Evolutionary conservation across 2,113 vertebrate genomes (phyloP).

Genomic region (Neodon shergylaensis): DNA sequence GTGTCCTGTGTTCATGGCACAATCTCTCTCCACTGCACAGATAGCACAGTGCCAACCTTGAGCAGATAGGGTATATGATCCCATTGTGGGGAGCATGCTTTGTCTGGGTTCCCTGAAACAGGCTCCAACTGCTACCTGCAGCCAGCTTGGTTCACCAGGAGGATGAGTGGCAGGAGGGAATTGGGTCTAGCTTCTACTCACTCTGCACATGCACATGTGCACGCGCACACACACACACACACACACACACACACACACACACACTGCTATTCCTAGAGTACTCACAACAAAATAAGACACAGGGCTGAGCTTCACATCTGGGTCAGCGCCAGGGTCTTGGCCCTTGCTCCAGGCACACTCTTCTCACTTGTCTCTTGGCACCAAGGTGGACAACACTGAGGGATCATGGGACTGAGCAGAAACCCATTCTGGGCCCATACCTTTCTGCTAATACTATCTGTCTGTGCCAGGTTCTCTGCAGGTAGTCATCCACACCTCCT

Average conservation of each 20-base stretch:
- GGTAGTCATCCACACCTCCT: not conserved
- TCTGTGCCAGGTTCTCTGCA: not conserved
- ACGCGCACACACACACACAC: not conserved
- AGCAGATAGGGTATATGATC: not conserved
- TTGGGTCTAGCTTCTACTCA: not conserved
- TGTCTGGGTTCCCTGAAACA: constrained; percentile 36
- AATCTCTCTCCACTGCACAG: not conserved
- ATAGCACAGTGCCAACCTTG: not conserved
- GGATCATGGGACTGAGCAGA: not conserved
- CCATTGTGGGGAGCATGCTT: not conserved
- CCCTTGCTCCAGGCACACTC: not conserved
- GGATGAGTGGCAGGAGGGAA: constrained; percentile 17
- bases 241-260: not conserved
- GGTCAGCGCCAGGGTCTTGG: not conserved
- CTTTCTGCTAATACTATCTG: not conserved
- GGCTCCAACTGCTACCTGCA: not conserved
- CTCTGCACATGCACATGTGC: not conserved
- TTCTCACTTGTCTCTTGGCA: not conserved
- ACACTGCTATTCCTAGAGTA: not conserved
- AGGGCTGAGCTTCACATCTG: not conserved
- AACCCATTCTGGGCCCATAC: not conserved
- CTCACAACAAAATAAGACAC: not conserved
- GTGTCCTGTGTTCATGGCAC: not conserved
- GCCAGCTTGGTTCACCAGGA: not conserved
- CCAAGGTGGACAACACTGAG: not conserved